Conservation (phyloP, 1,140 invertebrate genomes). For the Conus betulinus region DNA sequence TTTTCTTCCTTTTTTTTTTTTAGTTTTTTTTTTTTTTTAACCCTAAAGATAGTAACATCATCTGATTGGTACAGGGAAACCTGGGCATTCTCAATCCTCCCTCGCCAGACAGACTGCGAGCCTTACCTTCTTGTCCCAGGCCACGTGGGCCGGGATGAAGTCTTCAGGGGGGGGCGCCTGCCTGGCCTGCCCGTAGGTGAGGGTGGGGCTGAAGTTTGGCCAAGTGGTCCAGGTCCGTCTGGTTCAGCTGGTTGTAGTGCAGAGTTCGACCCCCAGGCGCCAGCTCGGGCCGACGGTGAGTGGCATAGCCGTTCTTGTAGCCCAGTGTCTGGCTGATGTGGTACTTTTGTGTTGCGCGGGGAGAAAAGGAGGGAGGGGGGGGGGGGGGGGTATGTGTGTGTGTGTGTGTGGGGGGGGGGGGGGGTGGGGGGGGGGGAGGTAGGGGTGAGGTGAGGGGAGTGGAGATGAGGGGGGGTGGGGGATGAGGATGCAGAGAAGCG, state of each 20-base stretch:
- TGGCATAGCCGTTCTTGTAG: conserved; percentile 83
- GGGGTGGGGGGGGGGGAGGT: background rate
- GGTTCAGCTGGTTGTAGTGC: conserved; percentile 76
- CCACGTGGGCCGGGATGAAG: conserved; percentile 85
- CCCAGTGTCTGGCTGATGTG: conserved; percentile 82
- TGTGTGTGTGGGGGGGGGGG: background rate
- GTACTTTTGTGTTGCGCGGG: conserved; percentile 79
- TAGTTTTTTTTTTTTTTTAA: too few relatives aligned
- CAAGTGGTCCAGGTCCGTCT: conserved; percentile 75
- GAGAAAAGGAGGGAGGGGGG: conserved; percentile 15
- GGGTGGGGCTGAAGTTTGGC: conserved; percentile 84
- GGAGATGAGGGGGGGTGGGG: too few relatives aligned
- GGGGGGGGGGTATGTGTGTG: background rate
- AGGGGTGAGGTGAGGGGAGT: background rate
- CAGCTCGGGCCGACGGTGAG: conserved; percentile 77
- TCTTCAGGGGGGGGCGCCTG: conserved; percentile 77
- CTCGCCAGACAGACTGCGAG: too few relatives aligned
- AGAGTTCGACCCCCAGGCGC: conserved; percentile 80
- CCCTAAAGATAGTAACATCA: too few relatives aligned
- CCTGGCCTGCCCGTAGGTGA: conserved; percentile 85
- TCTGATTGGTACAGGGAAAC: too few relatives aligned
- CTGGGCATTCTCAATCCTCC: too few relatives aligned
- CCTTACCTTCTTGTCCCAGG: conserved; percentile 84
- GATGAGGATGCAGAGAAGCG: background rate
- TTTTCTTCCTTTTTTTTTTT: too few relatives aligned